Conservation (phyloP, 2,888 invertebrate species). For the Calliphora vomitoria region DNA sequence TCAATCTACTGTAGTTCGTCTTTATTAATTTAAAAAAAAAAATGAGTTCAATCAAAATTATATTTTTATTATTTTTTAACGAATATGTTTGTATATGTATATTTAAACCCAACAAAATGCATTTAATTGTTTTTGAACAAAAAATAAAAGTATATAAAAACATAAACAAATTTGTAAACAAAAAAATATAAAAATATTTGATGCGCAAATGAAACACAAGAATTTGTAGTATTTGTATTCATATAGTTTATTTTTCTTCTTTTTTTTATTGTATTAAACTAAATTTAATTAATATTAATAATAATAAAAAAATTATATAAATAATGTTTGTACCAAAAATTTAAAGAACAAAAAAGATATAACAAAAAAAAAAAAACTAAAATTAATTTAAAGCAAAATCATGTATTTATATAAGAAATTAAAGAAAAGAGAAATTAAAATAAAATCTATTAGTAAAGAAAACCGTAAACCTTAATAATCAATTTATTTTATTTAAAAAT, state of each 20-base stretch:
- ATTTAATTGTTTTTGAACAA: conserved; percentile 44
- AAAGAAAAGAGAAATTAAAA: conserved; percentile 44
- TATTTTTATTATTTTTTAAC: conserved; percentile 21
- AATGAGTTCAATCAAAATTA: conserved; percentile 63
- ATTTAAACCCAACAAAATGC: conserved; percentile 30
- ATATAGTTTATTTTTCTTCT: conserved; percentile 47
- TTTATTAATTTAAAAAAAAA: conserved; percentile 21
- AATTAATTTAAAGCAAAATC: conserved; percentile 40
- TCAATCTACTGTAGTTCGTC: not conserved
- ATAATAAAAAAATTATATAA: conserved; percentile 52
- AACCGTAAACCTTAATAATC: not conserved
- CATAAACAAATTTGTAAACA: not conserved
- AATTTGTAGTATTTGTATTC: conserved; percentile 35
- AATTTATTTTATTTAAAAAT: not conserved
- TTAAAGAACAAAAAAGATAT: conserved; percentile 48
- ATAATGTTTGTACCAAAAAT: conserved; percentile 74
- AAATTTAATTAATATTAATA: conserved; percentile 60
- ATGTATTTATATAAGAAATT: conserved; percentile 64
- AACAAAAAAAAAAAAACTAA: conserved; percentile 22
- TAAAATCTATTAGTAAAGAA: conserved; percentile 64
- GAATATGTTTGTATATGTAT: conserved; percentile 16
- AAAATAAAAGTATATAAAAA: not conserved
- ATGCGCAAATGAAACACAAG: conserved; percentile 16
- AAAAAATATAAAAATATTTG: not conserved
- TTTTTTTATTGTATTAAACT: conserved; percentile 77